Evolutionary conservation across 2,888 invertebrate genomes (phyloP).

Genomic region (Cataglyphis altisquamis): DNA sequence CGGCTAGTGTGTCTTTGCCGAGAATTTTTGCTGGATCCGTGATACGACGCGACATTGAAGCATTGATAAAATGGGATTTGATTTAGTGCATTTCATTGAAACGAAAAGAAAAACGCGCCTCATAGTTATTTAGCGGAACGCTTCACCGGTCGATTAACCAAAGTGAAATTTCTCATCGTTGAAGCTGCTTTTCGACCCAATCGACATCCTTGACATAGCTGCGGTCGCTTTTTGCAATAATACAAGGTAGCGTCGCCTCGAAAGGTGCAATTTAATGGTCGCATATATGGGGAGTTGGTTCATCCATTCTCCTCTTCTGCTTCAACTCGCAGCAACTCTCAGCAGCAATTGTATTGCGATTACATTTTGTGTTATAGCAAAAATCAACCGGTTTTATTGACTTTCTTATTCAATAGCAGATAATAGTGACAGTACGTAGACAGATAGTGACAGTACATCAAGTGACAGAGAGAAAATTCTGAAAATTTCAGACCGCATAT

Average conservation of each 20-base stretch:
- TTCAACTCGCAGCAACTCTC: background rate
- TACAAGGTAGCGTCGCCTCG: conserved; percentile 13
- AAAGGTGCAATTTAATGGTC: conserved; percentile 35
- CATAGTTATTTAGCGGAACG: background rate
- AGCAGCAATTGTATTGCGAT: conserved; percentile 19
- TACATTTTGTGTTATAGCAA: background rate
- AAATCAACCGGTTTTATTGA: conserved; percentile 16
- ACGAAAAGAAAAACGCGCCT: background rate
- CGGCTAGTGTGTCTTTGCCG: background rate
- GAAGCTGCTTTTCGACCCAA: background rate
- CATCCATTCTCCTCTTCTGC: conserved; percentile 4
- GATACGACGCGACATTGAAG: background rate
- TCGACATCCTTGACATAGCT: conserved; percentile 32
- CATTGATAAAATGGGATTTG: background rate
- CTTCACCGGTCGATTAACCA: background rate
- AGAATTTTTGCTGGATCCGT: background rate
- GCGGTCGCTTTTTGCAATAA: conserved; percentile 20
- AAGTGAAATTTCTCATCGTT: background rate
- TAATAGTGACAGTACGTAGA: background rate
- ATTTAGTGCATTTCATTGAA: background rate
- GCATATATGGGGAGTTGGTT: conserved; percentile 13
- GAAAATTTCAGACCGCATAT: background rate
- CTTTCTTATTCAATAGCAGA: background rate
- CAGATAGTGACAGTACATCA: background rate
- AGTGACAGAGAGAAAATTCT: background rate